Evolutionary conservation across 2,113 vertebrate genomes (phyloP).

Genomic region (Gnathonemus longibarbis): DNA sequence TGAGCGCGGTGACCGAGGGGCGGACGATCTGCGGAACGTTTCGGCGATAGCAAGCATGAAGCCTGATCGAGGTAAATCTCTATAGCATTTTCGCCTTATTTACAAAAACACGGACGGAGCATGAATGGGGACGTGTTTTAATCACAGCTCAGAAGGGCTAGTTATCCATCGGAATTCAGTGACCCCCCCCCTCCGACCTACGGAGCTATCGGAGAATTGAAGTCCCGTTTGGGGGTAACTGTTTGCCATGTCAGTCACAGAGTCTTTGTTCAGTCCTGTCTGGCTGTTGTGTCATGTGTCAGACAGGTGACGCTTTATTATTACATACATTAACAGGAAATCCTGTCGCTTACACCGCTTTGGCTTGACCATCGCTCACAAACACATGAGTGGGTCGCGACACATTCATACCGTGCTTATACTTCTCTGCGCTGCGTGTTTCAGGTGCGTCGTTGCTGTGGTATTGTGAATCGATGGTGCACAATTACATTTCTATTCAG

Average conservation of each 20-base stretch:
- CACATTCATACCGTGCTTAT: neutral
- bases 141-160: neutral
- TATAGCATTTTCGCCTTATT: neutral
- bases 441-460: neutral
- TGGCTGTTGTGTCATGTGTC: neutral
- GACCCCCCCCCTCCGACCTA: neutral
- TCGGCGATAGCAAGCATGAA: constrained; percentile 68
- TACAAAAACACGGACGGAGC: neutral
- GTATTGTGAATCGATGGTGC: neutral
- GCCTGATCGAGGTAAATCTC: constrained; percentile 81
- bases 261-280: neutral
- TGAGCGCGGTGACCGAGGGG: constrained; percentile 31
- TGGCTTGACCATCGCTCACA: neutral
- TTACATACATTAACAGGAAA: neutral
- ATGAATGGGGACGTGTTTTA: neutral
- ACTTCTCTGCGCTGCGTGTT: neutral
- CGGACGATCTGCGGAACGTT: constrained; percentile 40
- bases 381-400: no score
- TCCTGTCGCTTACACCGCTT: neutral
- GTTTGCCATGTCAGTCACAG: neutral
- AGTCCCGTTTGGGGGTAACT: neutral
- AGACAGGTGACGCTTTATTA: neutral
- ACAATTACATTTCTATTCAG: neutral
- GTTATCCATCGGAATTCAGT: neutral
- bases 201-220: neutral